phyloP scores from a whole-genome alignment of 2,113 vertebrate species.

The Galeopterus variegatus region DNA sequence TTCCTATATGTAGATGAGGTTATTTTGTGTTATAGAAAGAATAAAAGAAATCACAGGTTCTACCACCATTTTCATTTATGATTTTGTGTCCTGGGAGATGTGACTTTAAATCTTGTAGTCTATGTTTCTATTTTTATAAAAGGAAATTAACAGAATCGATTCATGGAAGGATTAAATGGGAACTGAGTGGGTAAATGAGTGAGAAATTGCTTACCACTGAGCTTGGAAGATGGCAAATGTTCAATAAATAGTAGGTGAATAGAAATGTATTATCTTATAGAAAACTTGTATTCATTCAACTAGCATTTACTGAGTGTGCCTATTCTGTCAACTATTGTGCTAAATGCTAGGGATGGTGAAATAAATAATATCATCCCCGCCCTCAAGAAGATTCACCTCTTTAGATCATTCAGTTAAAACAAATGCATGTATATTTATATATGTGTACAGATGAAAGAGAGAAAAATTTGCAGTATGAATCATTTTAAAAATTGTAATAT shows the following conservation, averaged over 20 bases:
- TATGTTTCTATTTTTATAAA: constrained; percentile 30
- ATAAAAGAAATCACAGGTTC: neutral
- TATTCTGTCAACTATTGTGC: neutral
- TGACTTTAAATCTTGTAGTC: neutral
- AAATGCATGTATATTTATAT: neutral
- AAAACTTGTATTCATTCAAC: neutral
- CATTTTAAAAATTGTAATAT: neutral
- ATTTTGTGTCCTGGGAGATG: neutral
- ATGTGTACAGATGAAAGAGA: neutral
- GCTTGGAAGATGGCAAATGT: neutral
- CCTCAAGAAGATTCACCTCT: neutral
- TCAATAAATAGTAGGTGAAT: neutral
- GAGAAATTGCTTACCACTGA: neutral
- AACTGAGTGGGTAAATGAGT: neutral
- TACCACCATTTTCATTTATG: neutral
- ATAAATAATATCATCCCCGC: neutral
- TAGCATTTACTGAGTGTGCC: neutral
- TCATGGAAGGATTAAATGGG: neutral
- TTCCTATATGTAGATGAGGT: neutral
- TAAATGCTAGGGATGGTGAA: neutral
- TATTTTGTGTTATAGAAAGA: neutral
- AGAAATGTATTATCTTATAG: neutral
- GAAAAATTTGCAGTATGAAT: neutral
- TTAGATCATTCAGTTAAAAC: neutral
- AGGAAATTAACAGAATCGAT: neutral